These are phyloP conservation scores for Drosophila nr. fundita DNA, from an alignment of 2,888 invertebrate species.

Conservation along the genomic window DNA sequence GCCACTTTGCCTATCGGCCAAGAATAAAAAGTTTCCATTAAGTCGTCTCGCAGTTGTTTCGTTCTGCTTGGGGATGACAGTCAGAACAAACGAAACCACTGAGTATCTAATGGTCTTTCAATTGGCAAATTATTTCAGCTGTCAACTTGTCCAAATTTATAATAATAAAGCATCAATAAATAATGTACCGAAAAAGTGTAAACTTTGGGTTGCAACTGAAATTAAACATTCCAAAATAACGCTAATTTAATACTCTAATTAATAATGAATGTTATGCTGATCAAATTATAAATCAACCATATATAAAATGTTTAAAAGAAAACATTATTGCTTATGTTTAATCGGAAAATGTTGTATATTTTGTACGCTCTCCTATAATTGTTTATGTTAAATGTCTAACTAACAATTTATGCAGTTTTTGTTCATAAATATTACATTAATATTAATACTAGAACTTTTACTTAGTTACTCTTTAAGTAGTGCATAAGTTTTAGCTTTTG, in stretches of 20 bases:
- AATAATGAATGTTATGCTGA: neutral
- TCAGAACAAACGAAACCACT: constrained; percentile 22
- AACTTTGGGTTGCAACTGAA: neutral
- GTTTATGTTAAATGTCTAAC: neutral
- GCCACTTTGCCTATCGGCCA: constrained; percentile 57
- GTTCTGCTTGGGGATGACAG: constrained; percentile 35
- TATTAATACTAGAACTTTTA: neutral
- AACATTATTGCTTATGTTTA: too few relatives aligned
- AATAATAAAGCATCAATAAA: constrained; percentile 18
- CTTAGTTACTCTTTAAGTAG: neutral
- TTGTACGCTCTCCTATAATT: neutral
- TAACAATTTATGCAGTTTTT: neutral
- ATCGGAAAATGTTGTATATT: too few relatives aligned
- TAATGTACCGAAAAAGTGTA: neutral
- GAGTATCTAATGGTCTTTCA: constrained; percentile 64
- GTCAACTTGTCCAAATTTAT: constrained; percentile 30
- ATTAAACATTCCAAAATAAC: neutral
- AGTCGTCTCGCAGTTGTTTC: constrained; percentile 12
- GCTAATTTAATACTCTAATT: neutral
- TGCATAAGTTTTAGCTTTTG: neutral
- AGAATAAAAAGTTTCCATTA: constrained; percentile 40
- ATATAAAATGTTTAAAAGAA: neutral
- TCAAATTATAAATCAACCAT: neutral
- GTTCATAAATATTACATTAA: neutral
- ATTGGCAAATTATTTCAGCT: constrained; percentile 33